Base-by-base conservation (phyloP, 1,140 invertebrate species). In the Apis mellifera region DNA sequence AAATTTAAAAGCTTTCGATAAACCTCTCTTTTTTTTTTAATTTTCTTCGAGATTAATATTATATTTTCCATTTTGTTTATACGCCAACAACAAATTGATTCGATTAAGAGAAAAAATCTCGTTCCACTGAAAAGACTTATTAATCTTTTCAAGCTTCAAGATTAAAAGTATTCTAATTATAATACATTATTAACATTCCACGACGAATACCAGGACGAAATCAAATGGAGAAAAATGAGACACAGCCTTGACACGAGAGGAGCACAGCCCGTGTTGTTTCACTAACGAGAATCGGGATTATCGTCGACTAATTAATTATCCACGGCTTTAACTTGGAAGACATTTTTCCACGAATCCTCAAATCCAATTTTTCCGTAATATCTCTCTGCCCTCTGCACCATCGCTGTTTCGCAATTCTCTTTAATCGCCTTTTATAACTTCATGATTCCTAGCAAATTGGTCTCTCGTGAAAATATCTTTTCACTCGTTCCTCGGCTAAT, bases 231-330 rank as follows among this genome's bases (percentile, higher is more conserved):
- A 52, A 59, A 74, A 68, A 71, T 72, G 75, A 60, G 78, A n/a
- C 52, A 64, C 42, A 68, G 19, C 81, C 84, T 86, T 86, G 86
- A 87, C 86, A 78, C 72, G 60, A 59, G 60, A 59, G 50, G 48
- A 55, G 54, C 32, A 54, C 62, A 54, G n/a, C 32, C 48, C 52
- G 70, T 81, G 59, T 48, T 55, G 65, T 65, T 75, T 23, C 15
- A 65, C 60, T 7, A 75, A 9, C 15, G 52, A 17, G 8, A 59
- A 17, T 73, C 78, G 74, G 50, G 68, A 86, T 86, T 86, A 87
- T 88, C 71, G 62, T 42, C n/a, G 19, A 26, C 62, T 84, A 78
- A 84, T 82, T 87, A 84, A 84, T 59, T 86, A 71, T 74, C 50
- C 62, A 15, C 48, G 9, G 4, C 32, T 83, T 73, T 78, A 15